Conservation (phyloP, 2,113 vertebrate genomes). For the Recurvirostra avosetta region DNA sequence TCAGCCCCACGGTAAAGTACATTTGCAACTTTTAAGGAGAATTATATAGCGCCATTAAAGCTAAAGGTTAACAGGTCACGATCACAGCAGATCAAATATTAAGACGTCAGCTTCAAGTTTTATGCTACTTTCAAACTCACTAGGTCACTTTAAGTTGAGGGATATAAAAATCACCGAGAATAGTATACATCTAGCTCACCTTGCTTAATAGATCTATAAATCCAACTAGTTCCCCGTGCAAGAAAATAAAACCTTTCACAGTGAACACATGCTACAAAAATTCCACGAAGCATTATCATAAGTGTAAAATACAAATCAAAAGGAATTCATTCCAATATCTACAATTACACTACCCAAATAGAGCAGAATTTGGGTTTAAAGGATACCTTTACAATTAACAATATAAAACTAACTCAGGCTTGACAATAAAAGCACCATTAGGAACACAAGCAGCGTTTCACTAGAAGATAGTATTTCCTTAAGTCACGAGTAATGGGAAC, state of each 20-base stretch:
- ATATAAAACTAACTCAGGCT: background rate
- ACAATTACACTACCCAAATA: background rate
- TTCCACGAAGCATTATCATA: background rate
- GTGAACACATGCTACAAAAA: background rate
- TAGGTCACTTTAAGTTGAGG: constrained; percentile 38
- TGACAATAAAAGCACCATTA: constrained; percentile 33
- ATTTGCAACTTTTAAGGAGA: constrained; percentile 20
- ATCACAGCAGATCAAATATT: constrained; percentile 40
- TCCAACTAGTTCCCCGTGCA: background rate
- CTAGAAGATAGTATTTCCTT: background rate
- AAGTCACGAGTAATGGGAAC: background rate
- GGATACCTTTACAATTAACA: constrained; percentile 18
- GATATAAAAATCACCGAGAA: constrained; percentile 24
- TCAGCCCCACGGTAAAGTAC: background rate
- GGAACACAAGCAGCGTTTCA: background rate
- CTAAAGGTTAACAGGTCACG: constrained; percentile 5
- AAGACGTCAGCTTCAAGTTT: constrained; percentile 19
- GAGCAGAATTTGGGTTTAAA: background rate
- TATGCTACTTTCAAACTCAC: constrained; percentile 42
- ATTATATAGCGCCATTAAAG: constrained; percentile 24
- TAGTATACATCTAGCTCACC: constrained; percentile 2
- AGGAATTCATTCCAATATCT: background rate
- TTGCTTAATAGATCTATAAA: constrained; percentile 51
- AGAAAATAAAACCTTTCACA: constrained; percentile 36
- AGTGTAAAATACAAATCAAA: constrained; percentile 13